phyloP scores from a whole-genome alignment of 2,113 vertebrate genomes.

The Zingel zingel region DNA sequence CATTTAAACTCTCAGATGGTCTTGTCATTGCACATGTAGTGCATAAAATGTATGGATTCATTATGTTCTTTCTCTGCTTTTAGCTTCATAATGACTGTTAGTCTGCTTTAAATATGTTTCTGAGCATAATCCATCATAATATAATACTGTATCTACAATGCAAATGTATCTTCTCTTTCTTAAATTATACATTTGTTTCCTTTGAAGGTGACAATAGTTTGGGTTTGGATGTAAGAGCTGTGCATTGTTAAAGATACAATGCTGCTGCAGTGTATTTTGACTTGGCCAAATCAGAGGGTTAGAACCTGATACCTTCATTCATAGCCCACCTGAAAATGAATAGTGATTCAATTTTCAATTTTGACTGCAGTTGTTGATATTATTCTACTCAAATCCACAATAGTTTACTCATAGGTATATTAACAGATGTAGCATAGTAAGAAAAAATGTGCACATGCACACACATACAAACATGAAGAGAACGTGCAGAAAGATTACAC shows the following conservation, averaged over 20 bases:
- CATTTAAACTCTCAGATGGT: constrained; percentile 7
- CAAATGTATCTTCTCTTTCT: background rate
- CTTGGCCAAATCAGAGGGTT: background rate
- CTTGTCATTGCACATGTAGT: constrained; percentile 22
- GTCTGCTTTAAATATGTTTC: constrained; percentile 16
- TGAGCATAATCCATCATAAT: constrained; percentile 23
- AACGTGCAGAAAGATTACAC: constrained; percentile 4
- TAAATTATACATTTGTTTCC: background rate
- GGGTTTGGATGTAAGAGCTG: background rate
- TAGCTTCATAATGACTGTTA: constrained; percentile 15
- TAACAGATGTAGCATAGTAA: background rate
- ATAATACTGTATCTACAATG: background rate
- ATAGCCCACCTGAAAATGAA: constrained; percentile 10
- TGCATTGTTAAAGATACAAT: background rate
- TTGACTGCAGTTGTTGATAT: background rate
- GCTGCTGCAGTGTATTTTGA: background rate
- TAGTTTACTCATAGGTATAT: constrained; percentile 10
- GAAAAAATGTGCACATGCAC: background rate
- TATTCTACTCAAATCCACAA: constrained; percentile 1
- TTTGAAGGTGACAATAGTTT: background rate
- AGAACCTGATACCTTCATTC: constrained; percentile 15
- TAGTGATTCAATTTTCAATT: background rate
- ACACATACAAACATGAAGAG: background rate
- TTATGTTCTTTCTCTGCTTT: constrained; percentile 32
- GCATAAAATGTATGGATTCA: constrained; percentile 38